Evolutionary conservation across 1,140 invertebrate species (phyloP), one percentile per base, ranked within the genome.

Genomic region (Solen grandis): DNA sequence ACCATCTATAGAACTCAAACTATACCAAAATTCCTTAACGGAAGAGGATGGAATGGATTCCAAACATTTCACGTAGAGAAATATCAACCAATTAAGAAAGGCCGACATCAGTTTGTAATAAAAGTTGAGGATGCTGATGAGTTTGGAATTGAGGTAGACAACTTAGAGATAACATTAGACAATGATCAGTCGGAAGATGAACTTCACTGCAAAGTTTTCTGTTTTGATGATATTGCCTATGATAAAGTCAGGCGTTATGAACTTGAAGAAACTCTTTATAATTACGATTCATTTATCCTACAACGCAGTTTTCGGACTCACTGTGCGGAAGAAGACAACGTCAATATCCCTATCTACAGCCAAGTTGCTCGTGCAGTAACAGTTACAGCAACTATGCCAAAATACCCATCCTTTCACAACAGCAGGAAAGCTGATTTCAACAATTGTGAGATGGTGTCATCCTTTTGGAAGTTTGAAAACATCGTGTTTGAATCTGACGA

Each of bases 361-460:
- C 50, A 70, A 57, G 50, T 65, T 31, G 63, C 68, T 5, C 36
- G 65, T 3, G 50, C 72, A 29, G 69, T 46, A n/a, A 46, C 68
- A 25, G 54, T 84, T 25, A 75, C 77, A 4, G 75, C 77, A 14
- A 46, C 59, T 16, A 25, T 75, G 36, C 82, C 82, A 36, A 76
- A 75, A 72, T 84, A 84, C 19, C 50, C 52, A 25, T 84, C 82
- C 2, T 80, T 80, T 65, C 68, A 84, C 57, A 84, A 84, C 33
- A 66, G 76, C 33, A 55, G 52, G 41, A 38, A 57, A 0, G 14
- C 62, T 77, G 35, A 38, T 27, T 60, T 60, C 57, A 60, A 19
- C 57, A 57, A 22, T n/a, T 29, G n/a, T 38, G 5, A 25, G 5
- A 29, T n/a, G 16, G 29, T 35, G 4, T 27, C 19, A 13, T 46